Conservation (phyloP, 1,140 invertebrate species). For the Apis laboriosa region DNA sequence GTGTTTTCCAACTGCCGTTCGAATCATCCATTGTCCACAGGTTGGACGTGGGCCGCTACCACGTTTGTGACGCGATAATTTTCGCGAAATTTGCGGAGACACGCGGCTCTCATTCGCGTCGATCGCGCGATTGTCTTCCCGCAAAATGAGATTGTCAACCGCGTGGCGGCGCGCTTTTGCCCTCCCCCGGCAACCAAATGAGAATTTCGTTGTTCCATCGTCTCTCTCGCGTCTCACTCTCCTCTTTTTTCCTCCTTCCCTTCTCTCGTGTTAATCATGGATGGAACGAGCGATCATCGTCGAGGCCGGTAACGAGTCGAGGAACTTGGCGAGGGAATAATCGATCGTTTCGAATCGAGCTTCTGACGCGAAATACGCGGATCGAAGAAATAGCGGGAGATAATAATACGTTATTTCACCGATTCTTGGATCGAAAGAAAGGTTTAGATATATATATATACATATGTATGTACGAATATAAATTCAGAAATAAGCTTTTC, state of each 20-base stretch:
- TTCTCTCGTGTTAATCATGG: not conserved
- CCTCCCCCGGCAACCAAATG: not conserved
- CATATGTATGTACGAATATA: no score
- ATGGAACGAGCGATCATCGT: no score
- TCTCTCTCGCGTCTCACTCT: not conserved
- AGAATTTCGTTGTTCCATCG: not conserved
- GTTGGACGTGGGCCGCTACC: not conserved
- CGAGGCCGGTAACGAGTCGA: no score
- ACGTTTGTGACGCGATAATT: constrained; percentile 22
- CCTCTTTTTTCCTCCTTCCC: not conserved
- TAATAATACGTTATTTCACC: no score
- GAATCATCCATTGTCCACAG: not conserved
- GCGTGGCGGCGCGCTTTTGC: not conserved
- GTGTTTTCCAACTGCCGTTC: not conserved
- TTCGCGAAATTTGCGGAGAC: constrained; percentile 37
- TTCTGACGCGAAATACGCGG: no score
- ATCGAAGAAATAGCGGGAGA: no score
- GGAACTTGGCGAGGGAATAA: no score
- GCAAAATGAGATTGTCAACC: constrained; percentile 28
- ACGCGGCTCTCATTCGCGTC: not conserved
- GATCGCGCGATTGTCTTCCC: constrained; percentile 21
- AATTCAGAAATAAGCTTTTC: no score
- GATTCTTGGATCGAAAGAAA: no score
- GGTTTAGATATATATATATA: no score
- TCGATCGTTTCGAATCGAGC: no score